Conservation (phyloP, 2,888 invertebrate species). For the Eupithecia insigniata region DNA sequence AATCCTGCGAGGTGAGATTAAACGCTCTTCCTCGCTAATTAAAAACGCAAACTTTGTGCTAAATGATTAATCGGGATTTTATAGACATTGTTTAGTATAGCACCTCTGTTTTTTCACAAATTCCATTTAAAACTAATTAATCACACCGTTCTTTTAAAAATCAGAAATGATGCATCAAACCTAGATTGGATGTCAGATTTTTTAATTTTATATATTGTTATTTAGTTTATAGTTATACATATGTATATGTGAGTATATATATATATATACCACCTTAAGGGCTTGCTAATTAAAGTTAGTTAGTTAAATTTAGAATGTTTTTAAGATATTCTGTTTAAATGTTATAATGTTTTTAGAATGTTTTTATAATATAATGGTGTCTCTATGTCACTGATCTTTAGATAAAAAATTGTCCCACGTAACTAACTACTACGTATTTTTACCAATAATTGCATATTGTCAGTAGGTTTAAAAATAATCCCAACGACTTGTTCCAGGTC, state of each 20-base stretch:
- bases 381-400: not conserved
- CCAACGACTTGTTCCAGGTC: conserved; percentile 1
- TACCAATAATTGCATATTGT: not conserved
- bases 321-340: not conserved
- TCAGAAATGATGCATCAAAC: too few relatives aligned
- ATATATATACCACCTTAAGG: too few relatives aligned
- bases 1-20: conserved; percentile 78
- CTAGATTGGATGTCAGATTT: too few relatives aligned
- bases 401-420: not conserved
- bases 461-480: not conserved
- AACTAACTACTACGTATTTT: not conserved
- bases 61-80: conserved; percentile 67
- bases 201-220: too few relatives aligned
- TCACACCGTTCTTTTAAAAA: not conserved
- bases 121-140: not conserved
- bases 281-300: not conserved
- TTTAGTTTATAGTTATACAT: too few relatives aligned
- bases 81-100: conserved; percentile 37
- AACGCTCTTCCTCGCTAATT: conserved; percentile 77
- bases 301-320: not conserved
- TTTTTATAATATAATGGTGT: not conserved
- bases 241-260: too few relatives aligned
- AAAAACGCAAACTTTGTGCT: conserved; percentile 77
- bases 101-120: not conserved
- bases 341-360: too few relatives aligned